Evolutionary conservation across 2,113 vertebrate genomes (phyloP).

Genomic region (Sander lucioperca): DNA sequence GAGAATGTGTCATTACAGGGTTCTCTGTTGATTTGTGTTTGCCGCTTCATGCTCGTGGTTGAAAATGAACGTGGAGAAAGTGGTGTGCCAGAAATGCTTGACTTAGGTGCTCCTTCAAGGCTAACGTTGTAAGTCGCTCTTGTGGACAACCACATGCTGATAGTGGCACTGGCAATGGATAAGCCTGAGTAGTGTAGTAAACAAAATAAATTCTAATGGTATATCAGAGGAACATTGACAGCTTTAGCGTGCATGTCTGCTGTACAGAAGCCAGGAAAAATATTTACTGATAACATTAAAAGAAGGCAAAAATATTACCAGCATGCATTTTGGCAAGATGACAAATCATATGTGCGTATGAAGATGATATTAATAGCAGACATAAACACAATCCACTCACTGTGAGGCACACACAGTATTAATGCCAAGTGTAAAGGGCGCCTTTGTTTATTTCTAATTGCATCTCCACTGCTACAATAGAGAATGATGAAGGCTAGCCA

Average conservation of each 20-base stretch:
- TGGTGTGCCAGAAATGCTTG: too few species aligned
- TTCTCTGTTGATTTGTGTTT: too few species aligned
- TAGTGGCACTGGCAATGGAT: too few species aligned
- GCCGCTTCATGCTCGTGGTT: too few species aligned
- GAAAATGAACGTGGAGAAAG: too few species aligned
- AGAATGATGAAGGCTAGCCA: slow-evolving; percentile 15
- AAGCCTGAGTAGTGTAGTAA: too few species aligned
- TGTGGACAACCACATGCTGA: too few species aligned
- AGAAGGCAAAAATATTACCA: slow-evolving; percentile 9
- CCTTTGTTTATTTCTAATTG: slow-evolving; percentile 40
- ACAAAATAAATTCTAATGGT: too few species aligned
- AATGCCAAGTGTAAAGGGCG: slow-evolving; percentile 35
- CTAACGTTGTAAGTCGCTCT: too few species aligned
- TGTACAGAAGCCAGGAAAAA: neutral
- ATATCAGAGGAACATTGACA: too few species aligned
- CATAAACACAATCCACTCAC: slow-evolving; percentile 8
- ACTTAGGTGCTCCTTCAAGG: too few species aligned
- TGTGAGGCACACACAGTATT: neutral
- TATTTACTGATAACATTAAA: slow-evolving; percentile 6
- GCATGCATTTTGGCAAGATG: slow-evolving; percentile 6
- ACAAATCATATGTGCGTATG: neutral
- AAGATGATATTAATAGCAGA: slow-evolving; percentile 7
- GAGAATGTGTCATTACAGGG: too few species aligned
- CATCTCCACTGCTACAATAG: slow-evolving; percentile 22
- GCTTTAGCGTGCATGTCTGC: neutral